A percentile compares a stretch with the other conserved stretches of the same genome.
Conservation (phyloP, 2,888 invertebrate genomes). For the Frankliniella intonsa region DNA sequence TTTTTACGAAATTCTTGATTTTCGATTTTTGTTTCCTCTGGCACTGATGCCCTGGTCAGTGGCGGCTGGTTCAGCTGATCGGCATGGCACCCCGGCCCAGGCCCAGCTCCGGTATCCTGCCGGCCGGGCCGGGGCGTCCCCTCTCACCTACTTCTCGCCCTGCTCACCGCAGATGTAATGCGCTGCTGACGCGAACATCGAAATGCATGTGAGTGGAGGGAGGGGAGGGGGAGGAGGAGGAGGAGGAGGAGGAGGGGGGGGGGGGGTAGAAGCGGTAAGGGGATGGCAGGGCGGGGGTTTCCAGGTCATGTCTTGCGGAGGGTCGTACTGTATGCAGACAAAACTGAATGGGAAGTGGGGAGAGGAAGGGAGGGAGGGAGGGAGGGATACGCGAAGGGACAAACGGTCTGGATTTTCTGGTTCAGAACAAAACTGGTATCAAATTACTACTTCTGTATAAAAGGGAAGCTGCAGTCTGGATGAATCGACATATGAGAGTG, state of each 20-base stretch:
- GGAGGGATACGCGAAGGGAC: neutral
- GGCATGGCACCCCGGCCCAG: no score
- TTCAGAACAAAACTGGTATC: constrained; percentile 26
- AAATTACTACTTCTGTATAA: constrained; percentile 22
- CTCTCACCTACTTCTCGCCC: no score
- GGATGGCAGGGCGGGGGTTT: neutral
- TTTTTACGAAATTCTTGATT: no score
- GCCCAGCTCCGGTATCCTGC: no score
- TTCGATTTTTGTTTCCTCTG: no score
- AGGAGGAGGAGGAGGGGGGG: neutral
- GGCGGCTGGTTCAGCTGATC: no score
- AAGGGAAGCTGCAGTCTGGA: neutral
- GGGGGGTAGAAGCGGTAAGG: neutral
- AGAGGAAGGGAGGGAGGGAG: neutral
- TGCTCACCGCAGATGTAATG: no score
- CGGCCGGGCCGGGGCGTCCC: no score
- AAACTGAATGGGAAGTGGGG: neutral
- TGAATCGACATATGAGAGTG: constrained; percentile 22
- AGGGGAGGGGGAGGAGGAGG: neutral
- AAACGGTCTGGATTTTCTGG: constrained; percentile 24
- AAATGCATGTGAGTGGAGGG: neutral
- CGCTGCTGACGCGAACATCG: no score
- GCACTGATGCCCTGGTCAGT: no score
- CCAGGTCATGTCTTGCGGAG: constrained; percentile 6
- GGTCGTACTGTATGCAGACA: neutral